Evolutionary conservation across 2,797 vertebrate species (phyloP).

Genomic region (Protonibea diacanthus): DNA sequence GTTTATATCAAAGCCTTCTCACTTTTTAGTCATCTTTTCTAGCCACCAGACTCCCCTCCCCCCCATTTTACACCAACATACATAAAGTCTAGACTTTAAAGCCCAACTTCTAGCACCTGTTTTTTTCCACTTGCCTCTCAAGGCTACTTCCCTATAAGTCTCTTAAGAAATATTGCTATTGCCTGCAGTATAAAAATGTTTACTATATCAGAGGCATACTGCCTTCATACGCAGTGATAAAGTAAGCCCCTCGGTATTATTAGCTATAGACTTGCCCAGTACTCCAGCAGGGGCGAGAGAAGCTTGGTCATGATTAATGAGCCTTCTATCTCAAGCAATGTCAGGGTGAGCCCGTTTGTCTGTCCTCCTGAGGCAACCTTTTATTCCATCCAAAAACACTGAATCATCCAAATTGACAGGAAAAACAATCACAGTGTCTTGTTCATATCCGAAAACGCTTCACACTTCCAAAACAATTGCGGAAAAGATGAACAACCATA

Average conservation of each 20-base stretch:
- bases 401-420: conserved; percentile 72
- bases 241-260: conserved; percentile 49
- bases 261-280: conserved; percentile 43
- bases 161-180: conserved; percentile 37
- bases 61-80: neutral
- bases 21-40: neutral
- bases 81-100: conserved; percentile 16
- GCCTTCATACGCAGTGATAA: conserved; percentile 49
- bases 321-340: conserved; percentile 56
- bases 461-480: conserved; percentile 43
- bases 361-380: conserved; percentile 57
- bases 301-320: conserved; percentile 64
- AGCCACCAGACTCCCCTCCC: neutral
- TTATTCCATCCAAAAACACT: conserved; percentile 67
- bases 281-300: conserved; percentile 41
- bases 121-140: conserved; percentile 22
- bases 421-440: conserved; percentile 68
- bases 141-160: conserved; percentile 15
- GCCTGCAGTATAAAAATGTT: conserved; percentile 42
- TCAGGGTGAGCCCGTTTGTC: conserved; percentile 55
- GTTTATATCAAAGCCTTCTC: conserved; percentile 1
- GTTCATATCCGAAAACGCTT: conserved; percentile 56
- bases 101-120: conserved; percentile 16
- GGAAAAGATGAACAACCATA: conserved; percentile 43
- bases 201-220: conserved; percentile 44